Percentiles rank a stretch among this genome's conserved stretches.
Evolutionary conservation across 2,113 vertebrate genomes (phyloP).

Genomic region (Gopherus evgoodei): DNA sequence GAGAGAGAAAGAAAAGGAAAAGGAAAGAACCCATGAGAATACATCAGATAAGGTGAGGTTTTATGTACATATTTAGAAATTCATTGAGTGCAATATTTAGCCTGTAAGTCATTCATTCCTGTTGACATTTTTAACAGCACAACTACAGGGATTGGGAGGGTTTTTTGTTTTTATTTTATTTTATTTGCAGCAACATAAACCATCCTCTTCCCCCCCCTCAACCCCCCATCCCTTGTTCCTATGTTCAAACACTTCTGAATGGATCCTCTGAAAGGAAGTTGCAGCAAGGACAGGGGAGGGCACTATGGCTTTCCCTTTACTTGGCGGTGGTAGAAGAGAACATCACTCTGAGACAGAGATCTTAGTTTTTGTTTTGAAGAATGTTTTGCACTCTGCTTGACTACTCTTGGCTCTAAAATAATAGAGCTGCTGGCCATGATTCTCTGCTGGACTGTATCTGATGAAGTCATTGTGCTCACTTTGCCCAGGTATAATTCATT

Average conservation of each 20-base stretch:
- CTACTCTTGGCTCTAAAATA: background rate
- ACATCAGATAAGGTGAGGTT: constrained; percentile 45
- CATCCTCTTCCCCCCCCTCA: background rate
- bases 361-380: background rate
- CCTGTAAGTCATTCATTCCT: constrained; percentile 33
- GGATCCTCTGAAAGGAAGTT: background rate
- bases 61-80: constrained; percentile 65
- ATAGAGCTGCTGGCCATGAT: background rate
- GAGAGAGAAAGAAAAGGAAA: background rate
- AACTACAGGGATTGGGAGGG: background rate
- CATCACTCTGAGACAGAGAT: background rate
- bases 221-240: background rate
- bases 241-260: constrained; percentile 7
- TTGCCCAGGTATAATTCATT: background rate
- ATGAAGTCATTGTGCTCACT: background rate
- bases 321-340: constrained; percentile 33
- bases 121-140: background rate
- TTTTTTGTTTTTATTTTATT: background rate
- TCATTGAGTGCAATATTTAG: constrained; percentile 12
- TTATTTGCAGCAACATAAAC: constrained; percentile 20
- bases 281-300: background rate
- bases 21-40: constrained; percentile 40
- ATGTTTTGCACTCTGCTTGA: constrained; percentile 5
- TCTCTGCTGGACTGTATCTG: background rate
- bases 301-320: background rate